These are phyloP conservation scores for Chrysolina haemoptera DNA, from an alignment of 2,888 invertebrate species.

Conservation along the genomic window DNA sequence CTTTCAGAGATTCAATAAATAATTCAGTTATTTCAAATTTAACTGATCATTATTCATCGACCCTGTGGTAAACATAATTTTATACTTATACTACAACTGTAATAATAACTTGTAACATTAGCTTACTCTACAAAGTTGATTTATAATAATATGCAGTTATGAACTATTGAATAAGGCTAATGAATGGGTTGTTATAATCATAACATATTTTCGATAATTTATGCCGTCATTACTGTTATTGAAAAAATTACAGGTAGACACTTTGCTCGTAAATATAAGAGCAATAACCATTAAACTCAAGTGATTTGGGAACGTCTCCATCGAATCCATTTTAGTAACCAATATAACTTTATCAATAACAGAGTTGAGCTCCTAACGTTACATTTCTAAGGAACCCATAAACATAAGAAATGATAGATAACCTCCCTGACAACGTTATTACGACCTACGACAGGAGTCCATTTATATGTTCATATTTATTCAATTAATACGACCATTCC, in stretches of 20 bases:
- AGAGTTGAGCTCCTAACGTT: constrained; percentile 24
- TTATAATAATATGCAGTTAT: constrained; percentile 40
- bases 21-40: not conserved
- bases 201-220: constrained; percentile 44
- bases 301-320: constrained; percentile 54
- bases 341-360: constrained; percentile 51
- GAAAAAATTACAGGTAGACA: constrained; percentile 51
- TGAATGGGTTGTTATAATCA: constrained; percentile 41
- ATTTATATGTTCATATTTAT: constrained; percentile 17
- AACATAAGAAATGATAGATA: constrained; percentile 17
- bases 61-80: constrained; percentile 4
- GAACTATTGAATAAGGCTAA: constrained; percentile 36
- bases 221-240: constrained; percentile 42
- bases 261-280: constrained; percentile 54
- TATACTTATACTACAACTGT: not conserved
- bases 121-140: constrained; percentile 22
- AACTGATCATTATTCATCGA: not conserved
- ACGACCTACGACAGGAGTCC: not conserved
- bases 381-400: constrained; percentile 7
- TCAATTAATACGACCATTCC: not conserved
- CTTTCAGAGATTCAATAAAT: not conserved
- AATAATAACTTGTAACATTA: not conserved
- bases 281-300: constrained; percentile 55
- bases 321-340: constrained; percentile 50
- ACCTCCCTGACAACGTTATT: constrained; percentile 10